Base-by-base conservation (phyloP, 2,888 invertebrate genomes). In the Eupithecia abbreviata region DNA sequence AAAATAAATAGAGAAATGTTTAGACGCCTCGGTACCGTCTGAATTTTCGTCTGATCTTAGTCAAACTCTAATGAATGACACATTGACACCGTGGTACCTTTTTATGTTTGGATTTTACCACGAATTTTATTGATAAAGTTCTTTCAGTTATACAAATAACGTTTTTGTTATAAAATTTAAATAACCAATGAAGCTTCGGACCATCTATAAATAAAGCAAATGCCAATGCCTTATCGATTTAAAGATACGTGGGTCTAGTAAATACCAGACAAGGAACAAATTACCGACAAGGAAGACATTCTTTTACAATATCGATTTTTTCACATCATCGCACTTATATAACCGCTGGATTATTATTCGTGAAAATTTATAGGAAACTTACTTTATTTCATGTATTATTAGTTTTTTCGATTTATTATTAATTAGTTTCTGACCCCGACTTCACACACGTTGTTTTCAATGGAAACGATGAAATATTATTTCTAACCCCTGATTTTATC, bases 331-430 rank as follows among this genome's bases (percentile, higher is more conserved):
- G 77, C 72, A 76, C 67, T 76, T n/a, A n/a, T 65, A 66, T 62
- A 49, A 51, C 74, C 51, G 13, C 72, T 75, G 71, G 76, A 79
- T 79, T 75, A 77, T 75, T 74, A 62, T 51, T 71, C 62, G 71
- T 73, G 78, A 75, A 68, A 76, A 77, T 66, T 42, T 42, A 13
- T 41, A 5, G 13, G 15, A 5, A 51, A 51, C n/a, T n/a, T n/a
- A n/a, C n/a, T n/a, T n/a, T n/a, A n/a, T n/a, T n/a, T n/a, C n/a
- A n/a, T n/a, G n/a, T n/a, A n/a, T n/a, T n/a, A n/a, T n/a, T n/a
- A n/a, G n/a, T n/a, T n/a, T n/a, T n/a, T n/a, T n/a, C n/a, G n/a
- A n/a, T n/a, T n/a, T n/a, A n/a, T n/a, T n/a, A n/a, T n/a, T n/a
- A n/a, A n/a, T n/a, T n/a, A n/a, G n/a, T n/a, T n/a, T n/a, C n/a